phyloP scores from a whole-genome alignment of 2,797 vertebrate genomes.

The Distichodus sexfasciatus region DNA sequence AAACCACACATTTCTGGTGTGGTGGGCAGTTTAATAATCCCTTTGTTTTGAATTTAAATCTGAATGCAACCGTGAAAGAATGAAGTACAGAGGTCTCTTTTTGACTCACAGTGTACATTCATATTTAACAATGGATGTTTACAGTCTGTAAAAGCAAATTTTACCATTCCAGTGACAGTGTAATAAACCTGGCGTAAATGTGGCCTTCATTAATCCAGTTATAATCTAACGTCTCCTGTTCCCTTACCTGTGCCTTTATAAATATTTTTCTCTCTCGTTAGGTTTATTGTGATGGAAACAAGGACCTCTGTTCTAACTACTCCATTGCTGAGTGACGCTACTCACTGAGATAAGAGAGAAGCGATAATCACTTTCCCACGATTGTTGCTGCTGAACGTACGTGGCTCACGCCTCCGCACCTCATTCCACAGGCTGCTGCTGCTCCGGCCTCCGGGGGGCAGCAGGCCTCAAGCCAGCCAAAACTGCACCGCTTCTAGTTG shows the following conservation, averaged over 20 bases:
- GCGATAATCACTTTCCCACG: constrained; percentile 45
- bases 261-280: background rate
- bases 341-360: constrained; percentile 42
- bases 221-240: background rate
- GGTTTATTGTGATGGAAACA: constrained; percentile 14
- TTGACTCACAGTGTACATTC: too few species aligned
- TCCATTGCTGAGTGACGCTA: constrained; percentile 43
- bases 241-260: background rate
- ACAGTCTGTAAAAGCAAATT: too few species aligned
- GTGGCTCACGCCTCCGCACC: constrained; percentile 11
- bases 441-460: constrained; percentile 35
- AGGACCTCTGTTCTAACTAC: constrained; percentile 15
- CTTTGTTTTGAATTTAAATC: too few species aligned
- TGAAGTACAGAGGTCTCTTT: too few species aligned
- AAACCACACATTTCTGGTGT: too few species aligned
- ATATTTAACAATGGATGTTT: too few species aligned
- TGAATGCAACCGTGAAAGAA: too few species aligned
- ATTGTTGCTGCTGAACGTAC: constrained; percentile 33
- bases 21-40: too few species aligned
- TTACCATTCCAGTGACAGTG: too few species aligned
- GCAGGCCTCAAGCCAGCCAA: constrained; percentile 1
- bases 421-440: constrained; percentile 15
- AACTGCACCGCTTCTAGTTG: constrained; percentile 33
- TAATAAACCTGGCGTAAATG: too few species aligned
- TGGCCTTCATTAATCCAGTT: too few species aligned